Conservation (phyloP, 2,888 invertebrate genomes). For the Bedellia somnulentella region DNA sequence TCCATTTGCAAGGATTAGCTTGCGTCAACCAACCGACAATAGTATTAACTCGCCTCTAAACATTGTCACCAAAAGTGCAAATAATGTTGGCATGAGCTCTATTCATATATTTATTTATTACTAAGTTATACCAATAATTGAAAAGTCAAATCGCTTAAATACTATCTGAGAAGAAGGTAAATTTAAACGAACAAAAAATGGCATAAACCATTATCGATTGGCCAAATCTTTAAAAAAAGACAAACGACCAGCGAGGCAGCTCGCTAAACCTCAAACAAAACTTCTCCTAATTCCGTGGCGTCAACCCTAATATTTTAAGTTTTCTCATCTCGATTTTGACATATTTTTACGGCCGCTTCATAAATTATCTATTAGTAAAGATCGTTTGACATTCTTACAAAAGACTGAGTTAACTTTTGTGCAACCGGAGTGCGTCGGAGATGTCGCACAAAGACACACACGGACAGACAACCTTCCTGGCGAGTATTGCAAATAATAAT, state of each 20-base stretch:
- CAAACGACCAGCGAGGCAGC: no score
- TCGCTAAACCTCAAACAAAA: conserved; percentile 21
- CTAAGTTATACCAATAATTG: no score
- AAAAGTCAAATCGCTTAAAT: no score
- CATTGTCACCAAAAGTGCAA: no score
- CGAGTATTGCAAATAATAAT: no score
- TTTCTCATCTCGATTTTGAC: conserved; percentile 23
- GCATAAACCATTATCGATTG: no score
- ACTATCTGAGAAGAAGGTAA: no score
- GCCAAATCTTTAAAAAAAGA: conserved; percentile 30
- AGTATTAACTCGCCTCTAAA: no score
- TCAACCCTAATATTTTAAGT: conserved; percentile 50
- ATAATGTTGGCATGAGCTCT: no score
- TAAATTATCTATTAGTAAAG: conserved; percentile 57
- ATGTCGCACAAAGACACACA: conserved; percentile 19
- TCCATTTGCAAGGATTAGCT: conserved; percentile 39
- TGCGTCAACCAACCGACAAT: conserved; percentile 15
- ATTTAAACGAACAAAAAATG: no score
- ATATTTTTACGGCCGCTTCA: conserved; percentile 32
- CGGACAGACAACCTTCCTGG: no score
- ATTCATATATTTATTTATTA: no score
- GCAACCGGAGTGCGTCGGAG: conserved; percentile 34
- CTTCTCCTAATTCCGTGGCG: conserved; percentile 3
- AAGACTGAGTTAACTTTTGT: conserved; percentile 47
- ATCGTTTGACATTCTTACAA: conserved; percentile 52